phyloP scores from a whole-genome alignment of 1,140 invertebrate genomes.

The Listronotus oregonensis region DNA sequence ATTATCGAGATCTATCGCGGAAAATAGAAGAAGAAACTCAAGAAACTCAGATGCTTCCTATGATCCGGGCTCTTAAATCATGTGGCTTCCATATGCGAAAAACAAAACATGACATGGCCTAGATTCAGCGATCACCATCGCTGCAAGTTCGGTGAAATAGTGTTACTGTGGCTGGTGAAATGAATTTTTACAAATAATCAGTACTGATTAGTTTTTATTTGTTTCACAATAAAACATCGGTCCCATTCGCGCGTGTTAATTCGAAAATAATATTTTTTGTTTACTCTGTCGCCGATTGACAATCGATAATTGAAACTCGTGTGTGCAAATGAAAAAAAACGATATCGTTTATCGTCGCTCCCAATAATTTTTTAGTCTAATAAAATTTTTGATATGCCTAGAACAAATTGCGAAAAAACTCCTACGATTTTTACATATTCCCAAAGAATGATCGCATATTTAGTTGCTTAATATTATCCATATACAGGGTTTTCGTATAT shows the following conservation, averaged over 20 bases:
- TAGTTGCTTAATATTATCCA: too few species aligned
- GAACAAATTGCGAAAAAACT: conserved; percentile 25
- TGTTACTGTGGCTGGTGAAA: conserved; percentile 30
- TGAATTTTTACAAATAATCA: conserved; percentile 22
- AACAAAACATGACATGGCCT: conserved; percentile 38
- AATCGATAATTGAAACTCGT: conserved; percentile 46
- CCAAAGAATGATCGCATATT: too few species aligned
- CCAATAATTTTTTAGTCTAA: conserved; percentile 30
- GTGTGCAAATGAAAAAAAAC: conserved; percentile 31
- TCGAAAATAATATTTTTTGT: conserved; percentile 43
- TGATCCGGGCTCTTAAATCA: conserved; percentile 41
- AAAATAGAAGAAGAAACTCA: conserved; percentile 64
- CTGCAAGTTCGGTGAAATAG: conserved; percentile 31
- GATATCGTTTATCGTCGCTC: conserved; percentile 24
- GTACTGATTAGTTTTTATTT: conserved; percentile 7
- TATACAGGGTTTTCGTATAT: too few species aligned
- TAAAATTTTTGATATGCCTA: conserved; percentile 20
- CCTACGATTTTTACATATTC: too few species aligned
- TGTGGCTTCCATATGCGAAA: conserved; percentile 44
- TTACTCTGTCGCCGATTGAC: conserved; percentile 51
- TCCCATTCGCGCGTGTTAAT: conserved; percentile 28
- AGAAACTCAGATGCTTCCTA: conserved; percentile 19
- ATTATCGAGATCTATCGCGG: conserved; percentile 94
- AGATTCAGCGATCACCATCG: too few species aligned
- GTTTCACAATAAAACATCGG: conserved; percentile 9